These are phyloP conservation scores for Trissoscelio sp. DNA, from an alignment of 2,888 invertebrate genomes.

Conservation along the genomic window DNA sequence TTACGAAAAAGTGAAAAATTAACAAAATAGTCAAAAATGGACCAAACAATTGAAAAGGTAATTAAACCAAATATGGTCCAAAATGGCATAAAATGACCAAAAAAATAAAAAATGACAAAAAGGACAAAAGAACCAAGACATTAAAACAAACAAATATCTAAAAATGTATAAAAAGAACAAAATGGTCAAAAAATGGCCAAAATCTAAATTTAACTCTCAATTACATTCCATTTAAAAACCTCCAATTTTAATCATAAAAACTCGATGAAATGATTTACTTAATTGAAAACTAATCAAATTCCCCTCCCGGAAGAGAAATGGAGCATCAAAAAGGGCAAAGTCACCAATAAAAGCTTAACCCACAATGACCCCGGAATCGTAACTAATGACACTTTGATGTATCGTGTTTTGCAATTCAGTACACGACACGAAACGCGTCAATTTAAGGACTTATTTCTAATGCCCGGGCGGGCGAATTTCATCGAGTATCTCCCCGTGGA, in stretches of 20 bases:
- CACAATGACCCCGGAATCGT: slow-evolving; percentile 32
- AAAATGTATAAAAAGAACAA: no score
- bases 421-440: slow-evolving; percentile 38
- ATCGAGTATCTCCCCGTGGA: slow-evolving; percentile 32
- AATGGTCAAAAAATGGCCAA: no score
- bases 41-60: no score
- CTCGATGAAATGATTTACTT: background rate
- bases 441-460: slow-evolving; percentile 50
- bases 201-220: no score
- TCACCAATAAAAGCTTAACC: slow-evolving; percentile 39
- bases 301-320: background rate
- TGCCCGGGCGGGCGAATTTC: slow-evolving; percentile 31
- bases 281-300: background rate
- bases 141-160: no score
- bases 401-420: slow-evolving; percentile 41
- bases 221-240: no score
- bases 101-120: no score
- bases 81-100: no score
- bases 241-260: background rate
- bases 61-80: no score
- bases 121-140: no score
- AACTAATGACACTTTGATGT: slow-evolving; percentile 42
- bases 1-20: no score
- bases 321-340: slow-evolving; percentile 15
- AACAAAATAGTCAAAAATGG: no score